These are phyloP conservation scores for Podarcis lilfordi DNA, from an alignment of 2,797 vertebrate genomes.

Conservation along the genomic window DNA sequence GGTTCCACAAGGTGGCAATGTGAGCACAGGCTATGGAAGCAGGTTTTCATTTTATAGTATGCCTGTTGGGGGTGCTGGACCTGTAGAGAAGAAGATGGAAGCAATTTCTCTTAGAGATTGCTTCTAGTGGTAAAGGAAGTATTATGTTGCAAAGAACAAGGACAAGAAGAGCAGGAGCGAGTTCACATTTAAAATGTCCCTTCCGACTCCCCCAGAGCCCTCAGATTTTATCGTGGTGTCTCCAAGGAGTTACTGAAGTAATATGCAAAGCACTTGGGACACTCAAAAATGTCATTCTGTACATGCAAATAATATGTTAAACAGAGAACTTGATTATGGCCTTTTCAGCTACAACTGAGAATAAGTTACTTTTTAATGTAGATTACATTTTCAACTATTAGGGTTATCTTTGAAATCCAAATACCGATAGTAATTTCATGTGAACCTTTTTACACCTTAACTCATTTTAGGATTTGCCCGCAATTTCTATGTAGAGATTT, in stretches of 20 bases:
- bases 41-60: background rate
- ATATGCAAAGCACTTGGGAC: background rate
- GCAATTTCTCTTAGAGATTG: background rate
- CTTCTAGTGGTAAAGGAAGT: background rate
- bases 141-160: background rate
- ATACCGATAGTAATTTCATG: background rate
- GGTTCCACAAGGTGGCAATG: slow-evolving; percentile 28
- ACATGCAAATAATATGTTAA: background rate
- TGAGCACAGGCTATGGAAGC: background rate
- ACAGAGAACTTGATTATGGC: background rate
- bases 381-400: background rate
- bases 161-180: no score
- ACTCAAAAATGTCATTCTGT: background rate
- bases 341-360: background rate
- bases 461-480: background rate
- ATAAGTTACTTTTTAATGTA: background rate
- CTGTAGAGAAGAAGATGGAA: background rate
- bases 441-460: background rate
- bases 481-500: background rate
- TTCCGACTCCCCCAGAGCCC: background rate
- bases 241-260: background rate
- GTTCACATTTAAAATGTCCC: background rate
- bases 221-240: background rate
- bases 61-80: background rate
- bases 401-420: background rate